Percentiles rank a stretch among this genome's conserved stretches.
These are phyloP conservation scores for Typhlichthys eigenmanni DNA, from an alignment of 2,797 vertebrate species.

Conservation along the genomic window DNA sequence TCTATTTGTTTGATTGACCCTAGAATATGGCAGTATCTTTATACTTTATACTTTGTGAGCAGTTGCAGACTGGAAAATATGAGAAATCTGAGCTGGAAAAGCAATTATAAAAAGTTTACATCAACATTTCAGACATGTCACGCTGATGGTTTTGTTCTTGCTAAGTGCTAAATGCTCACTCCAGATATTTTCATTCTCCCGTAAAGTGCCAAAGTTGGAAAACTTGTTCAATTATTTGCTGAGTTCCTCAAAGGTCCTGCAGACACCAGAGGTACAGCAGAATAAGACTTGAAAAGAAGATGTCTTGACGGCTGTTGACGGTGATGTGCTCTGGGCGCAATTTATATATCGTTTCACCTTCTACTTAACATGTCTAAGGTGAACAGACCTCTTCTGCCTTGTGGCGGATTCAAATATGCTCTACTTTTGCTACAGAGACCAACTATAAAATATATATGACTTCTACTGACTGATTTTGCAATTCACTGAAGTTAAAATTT, in stretches of 20 bases:
- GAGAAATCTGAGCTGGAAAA: slow-evolving; percentile 25
- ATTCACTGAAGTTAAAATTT: slow-evolving; percentile 41
- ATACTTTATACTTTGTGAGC: not conserved
- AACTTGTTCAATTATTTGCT: slow-evolving; percentile 57
- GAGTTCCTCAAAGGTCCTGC: slow-evolving; percentile 60
- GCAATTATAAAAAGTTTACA: slow-evolving; percentile 33
- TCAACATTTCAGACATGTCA: slow-evolving; percentile 31
- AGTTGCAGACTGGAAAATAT: not conserved
- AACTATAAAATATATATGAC: slow-evolving; percentile 33
- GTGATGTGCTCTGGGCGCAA: slow-evolving; percentile 54
- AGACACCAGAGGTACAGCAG: slow-evolving; percentile 61
- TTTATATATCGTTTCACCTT: slow-evolving; percentile 67
- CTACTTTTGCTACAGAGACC: slow-evolving; percentile 43
- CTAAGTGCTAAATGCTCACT: slow-evolving; percentile 42
- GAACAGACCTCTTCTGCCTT: slow-evolving; percentile 67
- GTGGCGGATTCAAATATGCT: slow-evolving; percentile 59
- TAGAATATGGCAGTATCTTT: too few relatives aligned
- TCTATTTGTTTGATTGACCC: too few relatives aligned
- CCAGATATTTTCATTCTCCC: slow-evolving; percentile 42
- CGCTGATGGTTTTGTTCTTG: slow-evolving; percentile 53
- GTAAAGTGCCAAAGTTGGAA: slow-evolving; percentile 52
- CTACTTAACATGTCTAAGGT: slow-evolving; percentile 68
- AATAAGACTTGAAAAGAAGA: slow-evolving; percentile 66
- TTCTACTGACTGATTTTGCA: not conserved
- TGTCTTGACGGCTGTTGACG: slow-evolving; percentile 49